These are phyloP conservation scores for Heliconius eleuchia DNA, from an alignment of 1,140 invertebrate genomes.

Conservation along the genomic window DNA sequence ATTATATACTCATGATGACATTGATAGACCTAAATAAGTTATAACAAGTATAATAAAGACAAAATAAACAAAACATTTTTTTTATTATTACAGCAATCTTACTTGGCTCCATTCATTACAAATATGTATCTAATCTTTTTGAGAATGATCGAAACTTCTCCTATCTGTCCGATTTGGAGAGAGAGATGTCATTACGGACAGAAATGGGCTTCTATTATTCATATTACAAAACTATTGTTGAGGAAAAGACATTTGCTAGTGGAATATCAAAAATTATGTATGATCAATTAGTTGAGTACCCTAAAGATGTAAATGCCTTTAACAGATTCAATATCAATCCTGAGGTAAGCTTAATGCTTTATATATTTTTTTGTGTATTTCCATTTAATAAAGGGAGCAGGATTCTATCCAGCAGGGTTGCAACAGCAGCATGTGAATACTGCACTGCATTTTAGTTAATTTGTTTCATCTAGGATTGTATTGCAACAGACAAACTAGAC, in stretches of 20 bases:
- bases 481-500: no score
- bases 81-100: slow-evolving; percentile 50
- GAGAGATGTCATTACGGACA: slow-evolving; percentile 91
- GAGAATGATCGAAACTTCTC: slow-evolving; percentile 92
- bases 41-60: no score
- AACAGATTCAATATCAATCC: slow-evolving; percentile 92
- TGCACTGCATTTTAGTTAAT: no score
- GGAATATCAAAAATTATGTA: slow-evolving; percentile 85
- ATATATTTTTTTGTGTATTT: background rate
- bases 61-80: no score
- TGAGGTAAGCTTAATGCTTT: slow-evolving; percentile 83
- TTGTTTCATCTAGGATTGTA: no score
- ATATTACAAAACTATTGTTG: slow-evolving; percentile 91
- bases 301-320: slow-evolving; percentile 89
- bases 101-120: slow-evolving; percentile 78
- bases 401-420: no score
- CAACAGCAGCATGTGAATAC: no score
- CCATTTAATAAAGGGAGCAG: background rate
- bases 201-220: slow-evolving; percentile 95
- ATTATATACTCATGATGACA: no score
- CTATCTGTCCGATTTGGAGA: slow-evolving; percentile 90
- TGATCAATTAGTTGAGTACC: slow-evolving; percentile 91
- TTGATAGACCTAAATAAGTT: no score
- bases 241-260: slow-evolving; percentile 84
- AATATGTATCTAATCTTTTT: slow-evolving; percentile 88